Conservation (phyloP, 2,888 invertebrate genomes). For the Lasius platythorax region DNA sequence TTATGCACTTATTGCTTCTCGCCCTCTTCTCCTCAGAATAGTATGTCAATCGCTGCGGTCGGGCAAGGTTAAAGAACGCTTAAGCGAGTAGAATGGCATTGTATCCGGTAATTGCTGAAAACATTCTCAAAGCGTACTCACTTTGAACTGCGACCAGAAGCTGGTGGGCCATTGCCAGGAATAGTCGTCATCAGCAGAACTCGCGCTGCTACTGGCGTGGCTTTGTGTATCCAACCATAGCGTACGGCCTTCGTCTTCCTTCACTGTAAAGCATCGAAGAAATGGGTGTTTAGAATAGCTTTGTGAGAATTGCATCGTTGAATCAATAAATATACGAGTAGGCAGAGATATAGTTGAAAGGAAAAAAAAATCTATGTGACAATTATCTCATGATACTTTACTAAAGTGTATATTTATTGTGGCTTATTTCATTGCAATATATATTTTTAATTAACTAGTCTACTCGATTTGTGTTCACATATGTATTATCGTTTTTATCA, state of each 20-base stretch:
- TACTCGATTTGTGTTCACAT: background rate
- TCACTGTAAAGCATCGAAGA: conserved; percentile 83
- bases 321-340: conserved; percentile 18
- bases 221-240: conserved; percentile 91
- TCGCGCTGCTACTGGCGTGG: conserved; percentile 89
- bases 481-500: background rate
- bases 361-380: background rate
- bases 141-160: conserved; percentile 92
- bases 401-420: background rate
- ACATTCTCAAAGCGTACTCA: conserved; percentile 75
- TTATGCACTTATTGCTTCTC: background rate
- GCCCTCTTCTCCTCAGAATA: background rate
- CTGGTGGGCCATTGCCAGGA: conserved; percentile 92
- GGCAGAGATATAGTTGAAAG: background rate
- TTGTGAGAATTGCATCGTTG: conserved; percentile 33
- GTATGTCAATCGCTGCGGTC: background rate
- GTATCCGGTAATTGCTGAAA: conserved; percentile 33
- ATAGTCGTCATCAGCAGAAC: conserved; percentile 89
- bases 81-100: conserved; percentile 26
- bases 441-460: background rate
- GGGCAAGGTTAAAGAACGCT: background rate
- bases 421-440: background rate
- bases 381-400: background rate
- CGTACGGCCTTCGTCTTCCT: conserved; percentile 89
- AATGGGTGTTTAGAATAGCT: conserved; percentile 34